Conservation (phyloP, 2,888 invertebrate species). For the Eupithecia inturbata region DNA sequence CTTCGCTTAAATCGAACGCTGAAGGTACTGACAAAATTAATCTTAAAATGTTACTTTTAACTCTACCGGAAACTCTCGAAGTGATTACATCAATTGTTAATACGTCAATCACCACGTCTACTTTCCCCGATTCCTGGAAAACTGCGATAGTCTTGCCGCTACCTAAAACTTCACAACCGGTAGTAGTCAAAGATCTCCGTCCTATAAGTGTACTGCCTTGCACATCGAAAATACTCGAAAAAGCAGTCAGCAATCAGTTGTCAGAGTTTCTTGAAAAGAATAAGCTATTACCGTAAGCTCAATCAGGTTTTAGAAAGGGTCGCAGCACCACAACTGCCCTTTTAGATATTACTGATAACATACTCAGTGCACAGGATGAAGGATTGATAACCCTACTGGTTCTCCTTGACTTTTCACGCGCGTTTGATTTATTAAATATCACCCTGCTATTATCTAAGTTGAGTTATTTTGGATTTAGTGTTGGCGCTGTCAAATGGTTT, state of each 20-base stretch:
- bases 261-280: no score
- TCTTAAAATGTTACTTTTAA: no score
- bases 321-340: no score
- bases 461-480: neutral
- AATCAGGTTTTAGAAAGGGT: no score
- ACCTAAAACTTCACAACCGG: neutral
- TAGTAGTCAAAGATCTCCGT: neutral
- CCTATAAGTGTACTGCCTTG: neutral
- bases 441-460: neutral
- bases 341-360: no score
- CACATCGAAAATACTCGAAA: neutral
- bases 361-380: no score
- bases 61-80: no score
- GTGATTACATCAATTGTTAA: neutral
- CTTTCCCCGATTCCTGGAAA: neutral
- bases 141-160: neutral
- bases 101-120: neutral
- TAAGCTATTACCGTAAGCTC: neutral
- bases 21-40: no score
- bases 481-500: no score
- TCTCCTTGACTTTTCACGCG: no score
- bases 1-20: no score
- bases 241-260: neutral
- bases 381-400: no score
- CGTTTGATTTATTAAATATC: neutral